A percentile compares a stretch with the other conserved stretches of the same genome.
Conservation (phyloP, 2,888 invertebrate genomes). For the Sesia bembeciformis region DNA sequence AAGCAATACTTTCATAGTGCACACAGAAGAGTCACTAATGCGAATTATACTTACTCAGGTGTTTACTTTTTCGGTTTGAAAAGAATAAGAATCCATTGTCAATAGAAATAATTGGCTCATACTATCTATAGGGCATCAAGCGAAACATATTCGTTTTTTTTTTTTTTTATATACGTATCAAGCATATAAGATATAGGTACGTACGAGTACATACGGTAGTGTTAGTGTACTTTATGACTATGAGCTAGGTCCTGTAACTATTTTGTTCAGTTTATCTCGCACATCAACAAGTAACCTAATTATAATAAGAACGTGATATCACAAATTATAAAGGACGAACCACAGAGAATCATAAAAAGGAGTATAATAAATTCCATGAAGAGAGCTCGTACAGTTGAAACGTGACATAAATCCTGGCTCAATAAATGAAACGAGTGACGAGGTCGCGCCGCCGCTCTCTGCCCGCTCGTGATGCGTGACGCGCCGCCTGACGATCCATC, state of each 20-base stretch:
- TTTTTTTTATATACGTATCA: no score
- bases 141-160: no score
- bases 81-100: no score
- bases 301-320: constrained; percentile 24
- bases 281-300: constrained; percentile 17
- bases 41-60: background rate
- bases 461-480: constrained; percentile 18
- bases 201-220: no score
- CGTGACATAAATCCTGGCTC: constrained; percentile 47
- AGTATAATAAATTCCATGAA: constrained; percentile 35
- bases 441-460: constrained; percentile 15
- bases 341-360: constrained; percentile 2
- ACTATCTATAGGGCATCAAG: no score
- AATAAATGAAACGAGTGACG: constrained; percentile 36
- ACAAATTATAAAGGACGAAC: constrained; percentile 17
- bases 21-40: constrained; percentile 7
- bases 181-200: no score
- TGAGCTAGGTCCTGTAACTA: no score
- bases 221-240: no score
- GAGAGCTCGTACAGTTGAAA: constrained; percentile 25
- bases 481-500: constrained; percentile 14
- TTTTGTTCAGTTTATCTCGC: no score
- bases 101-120: no score
- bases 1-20: constrained; percentile 28
- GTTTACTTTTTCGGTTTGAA: no score